A percentile compares a stretch with the other conserved stretches of the same genome.
Evolutionary conservation across 2,888 invertebrate genomes (phyloP).

Genomic region (Polydrusus tereticollis): DNA sequence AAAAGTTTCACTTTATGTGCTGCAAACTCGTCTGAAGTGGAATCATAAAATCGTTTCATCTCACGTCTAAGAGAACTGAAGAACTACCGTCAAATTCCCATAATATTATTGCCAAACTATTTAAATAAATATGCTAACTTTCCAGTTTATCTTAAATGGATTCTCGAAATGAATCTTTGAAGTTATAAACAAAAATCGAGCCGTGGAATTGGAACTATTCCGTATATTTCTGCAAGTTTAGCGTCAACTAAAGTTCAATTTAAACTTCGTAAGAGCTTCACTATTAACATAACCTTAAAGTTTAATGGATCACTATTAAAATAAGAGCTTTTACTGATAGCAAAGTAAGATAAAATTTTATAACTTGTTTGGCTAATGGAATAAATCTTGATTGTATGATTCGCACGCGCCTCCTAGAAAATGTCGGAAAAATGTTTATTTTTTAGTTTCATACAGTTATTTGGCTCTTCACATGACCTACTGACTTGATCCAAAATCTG

Average conservation of each 20-base stretch:
- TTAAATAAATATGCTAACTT: neutral
- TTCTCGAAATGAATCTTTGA: neutral
- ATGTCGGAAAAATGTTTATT: too few species aligned
- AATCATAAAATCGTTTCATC: neutral
- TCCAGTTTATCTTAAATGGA: neutral
- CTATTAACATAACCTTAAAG: neutral
- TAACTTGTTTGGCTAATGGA: too few species aligned
- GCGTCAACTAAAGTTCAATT: neutral
- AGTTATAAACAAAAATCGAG: neutral
- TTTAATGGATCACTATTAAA: neutral
- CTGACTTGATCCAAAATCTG: too few species aligned
- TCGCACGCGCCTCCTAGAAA: too few species aligned
- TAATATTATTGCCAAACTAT: neutral
- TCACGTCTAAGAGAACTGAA: neutral
- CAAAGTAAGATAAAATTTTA: too few species aligned
- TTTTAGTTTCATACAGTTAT: too few species aligned
- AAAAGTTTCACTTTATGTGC: neutral
- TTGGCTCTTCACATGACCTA: too few species aligned
- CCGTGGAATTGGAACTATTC: constrained; percentile 1
- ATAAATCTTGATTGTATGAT: too few species aligned
- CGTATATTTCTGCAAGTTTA: neutral
- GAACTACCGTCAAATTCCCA: too few species aligned
- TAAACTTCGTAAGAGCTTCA: neutral
- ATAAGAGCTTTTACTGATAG: neutral
- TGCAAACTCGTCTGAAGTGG: neutral